Evolutionary conservation across 1,140 invertebrate species (phyloP).

Genomic region (Hylyphantes graminicola): DNA sequence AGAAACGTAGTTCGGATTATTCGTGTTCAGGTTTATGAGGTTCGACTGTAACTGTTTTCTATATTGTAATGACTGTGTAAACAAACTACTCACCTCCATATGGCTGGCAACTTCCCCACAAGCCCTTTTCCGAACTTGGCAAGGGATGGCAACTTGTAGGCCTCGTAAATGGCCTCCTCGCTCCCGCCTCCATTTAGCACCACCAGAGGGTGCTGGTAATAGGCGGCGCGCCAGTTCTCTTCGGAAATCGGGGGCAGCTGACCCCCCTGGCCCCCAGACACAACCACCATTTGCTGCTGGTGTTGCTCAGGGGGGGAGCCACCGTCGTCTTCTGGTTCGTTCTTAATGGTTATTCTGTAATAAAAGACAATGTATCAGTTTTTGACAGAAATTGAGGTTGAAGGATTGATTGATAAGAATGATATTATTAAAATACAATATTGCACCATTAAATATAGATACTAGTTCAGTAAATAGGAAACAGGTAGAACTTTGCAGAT

Average conservation of each 20-base stretch:
- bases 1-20: no score
- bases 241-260: conserved; percentile 41
- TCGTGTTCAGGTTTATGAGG: no score
- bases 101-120: conserved; percentile 39
- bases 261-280: background rate
- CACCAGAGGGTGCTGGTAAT: conserved; percentile 26
- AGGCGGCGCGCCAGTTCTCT: conserved; percentile 51
- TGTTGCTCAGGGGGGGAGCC: background rate
- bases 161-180: conserved; percentile 20
- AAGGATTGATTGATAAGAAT: background rate
- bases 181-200: background rate
- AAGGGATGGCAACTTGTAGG: conserved; percentile 48
- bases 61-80: background rate
- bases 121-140: conserved; percentile 46
- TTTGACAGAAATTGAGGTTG: background rate
- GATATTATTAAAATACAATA: background rate
- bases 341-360: conserved; percentile 39
- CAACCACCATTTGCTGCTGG: background rate
- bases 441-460: no score
- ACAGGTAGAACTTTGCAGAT: no score
- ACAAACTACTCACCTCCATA: conserved; percentile 11
- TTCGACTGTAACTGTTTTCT: no score
- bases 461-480: no score
- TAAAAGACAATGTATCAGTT: background rate
- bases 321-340: conserved; percentile 41